These are phyloP conservation scores for Drosophila colorata DNA, from an alignment of 2,888 invertebrate genomes.

Conservation along the genomic window DNA sequence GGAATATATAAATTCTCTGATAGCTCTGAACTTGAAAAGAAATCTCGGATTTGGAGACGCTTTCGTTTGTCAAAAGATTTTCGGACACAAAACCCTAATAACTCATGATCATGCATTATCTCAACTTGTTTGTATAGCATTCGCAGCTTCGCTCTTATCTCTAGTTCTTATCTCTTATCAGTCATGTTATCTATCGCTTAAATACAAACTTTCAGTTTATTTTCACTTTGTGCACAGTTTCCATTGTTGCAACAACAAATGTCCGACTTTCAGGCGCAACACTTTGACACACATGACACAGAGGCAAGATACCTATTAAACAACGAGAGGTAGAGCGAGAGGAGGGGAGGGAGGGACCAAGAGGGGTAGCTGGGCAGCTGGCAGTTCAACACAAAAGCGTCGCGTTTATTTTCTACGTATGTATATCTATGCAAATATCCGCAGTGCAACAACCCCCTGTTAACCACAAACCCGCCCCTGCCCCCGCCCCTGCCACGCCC, in stretches of 20 bases:
- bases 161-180: neutral
- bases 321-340: conserved; percentile 7
- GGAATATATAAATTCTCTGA: too few species aligned
- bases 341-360: neutral
- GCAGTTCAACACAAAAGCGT: conserved; percentile 29
- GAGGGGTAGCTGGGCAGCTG: conserved; percentile 1
- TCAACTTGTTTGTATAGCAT: too few species aligned
- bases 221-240: conserved; percentile 11
- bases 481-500: neutral
- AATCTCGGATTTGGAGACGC: too few species aligned
- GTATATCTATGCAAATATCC: conserved; percentile 59
- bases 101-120: too few species aligned
- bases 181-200: too few species aligned
- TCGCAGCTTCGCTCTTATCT: neutral
- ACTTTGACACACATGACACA: conserved; percentile 46
- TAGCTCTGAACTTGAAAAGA: too few species aligned
- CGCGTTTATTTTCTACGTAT: conserved; percentile 31
- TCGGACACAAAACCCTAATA: too few species aligned
- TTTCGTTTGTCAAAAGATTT: too few species aligned
- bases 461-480: conserved; percentile 10
- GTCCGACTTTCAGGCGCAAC: conserved; percentile 28
- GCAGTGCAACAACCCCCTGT: conserved; percentile 50
- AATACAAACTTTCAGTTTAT: too few species aligned
- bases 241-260: conserved; percentile 12
- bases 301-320: neutral